Base-by-base conservation (phyloP, 2,797 vertebrate species). In the Syncerus caffer region DNA sequence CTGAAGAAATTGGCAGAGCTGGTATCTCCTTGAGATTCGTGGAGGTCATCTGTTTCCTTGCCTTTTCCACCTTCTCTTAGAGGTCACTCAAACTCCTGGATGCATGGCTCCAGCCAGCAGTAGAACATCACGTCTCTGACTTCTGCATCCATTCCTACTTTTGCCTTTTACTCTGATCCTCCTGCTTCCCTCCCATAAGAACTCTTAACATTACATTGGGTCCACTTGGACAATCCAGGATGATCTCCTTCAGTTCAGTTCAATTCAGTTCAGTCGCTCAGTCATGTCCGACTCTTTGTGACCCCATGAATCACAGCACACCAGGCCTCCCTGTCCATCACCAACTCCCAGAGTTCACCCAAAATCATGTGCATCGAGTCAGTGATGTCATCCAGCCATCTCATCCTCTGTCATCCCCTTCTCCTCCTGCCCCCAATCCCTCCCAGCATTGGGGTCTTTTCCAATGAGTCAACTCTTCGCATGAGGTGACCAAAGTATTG, bases 251-350 rank as follows among this genome's bases (percentile, higher is more conserved):
- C 27, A 60, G 27, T 60, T 60, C 27, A 29, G 27, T 57, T 57
- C 53, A 55, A 7, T 25, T 58, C 27, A 29, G 12, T 60, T 14
- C 55, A 9, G 21, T 57, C 1, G 0, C 27, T 60, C 27, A 60
- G 12, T 60, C 6, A 0, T 60, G 27, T 29, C 58, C 0, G 11
- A 60, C 58, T 1, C 58, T 29, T 29, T 60, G 58, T 1, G 0
- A 60, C 12, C 58, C 27, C 27, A 29, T 29, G 58, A 60, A 60
- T 29, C 1, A 13, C 27, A 29, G 58, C 58, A 29, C 0, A 0
- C 2, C 13, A 29, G 27, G 58, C 13, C 27, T 60, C 1, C 0
- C 58, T 60, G 58, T 60, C 58, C 58, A 29, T 60, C 6, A 60
- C 13, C 58, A 60, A 15, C 58, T 60, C 58, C 58, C 2, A 7